Evolutionary conservation across 1,140 invertebrate species (phyloP).

Genomic region (Coenobita brevimanus): DNA sequence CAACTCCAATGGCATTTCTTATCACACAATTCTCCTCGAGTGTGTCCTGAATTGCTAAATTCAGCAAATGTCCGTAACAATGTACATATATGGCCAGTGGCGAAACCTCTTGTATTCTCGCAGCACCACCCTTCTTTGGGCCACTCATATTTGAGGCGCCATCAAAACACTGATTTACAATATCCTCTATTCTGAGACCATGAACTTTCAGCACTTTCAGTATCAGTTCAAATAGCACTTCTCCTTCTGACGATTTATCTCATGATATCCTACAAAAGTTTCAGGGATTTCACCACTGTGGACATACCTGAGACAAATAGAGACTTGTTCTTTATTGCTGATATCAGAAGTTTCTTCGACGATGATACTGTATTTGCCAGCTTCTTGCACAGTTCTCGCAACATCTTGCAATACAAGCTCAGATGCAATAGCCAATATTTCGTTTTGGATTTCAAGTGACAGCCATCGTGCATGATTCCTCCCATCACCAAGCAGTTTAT

Average conservation of each 20-base stretch:
- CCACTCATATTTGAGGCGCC: constrained; percentile 10
- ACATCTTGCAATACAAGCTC: constrained; percentile 29
- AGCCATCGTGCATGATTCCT: not conserved
- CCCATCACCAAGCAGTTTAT: not conserved
- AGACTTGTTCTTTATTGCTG: constrained; percentile 6
- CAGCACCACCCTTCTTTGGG: constrained; percentile 4
- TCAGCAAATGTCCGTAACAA: constrained; percentile 4
- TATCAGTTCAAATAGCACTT: constrained; percentile 12
- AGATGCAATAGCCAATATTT: constrained; percentile 29
- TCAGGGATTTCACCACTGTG: not conserved
- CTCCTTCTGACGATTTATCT: not conserved
- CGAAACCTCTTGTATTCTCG: not conserved
- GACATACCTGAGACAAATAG: not conserved
- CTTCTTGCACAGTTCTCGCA: not conserved
- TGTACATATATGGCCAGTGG: constrained; percentile 11
- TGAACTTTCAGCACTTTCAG: not conserved
- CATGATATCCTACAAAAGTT: not conserved
- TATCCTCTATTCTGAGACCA: constrained; percentile 10
- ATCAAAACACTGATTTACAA: constrained; percentile 8
- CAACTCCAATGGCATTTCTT: not conserved
- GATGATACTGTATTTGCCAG: not conserved
- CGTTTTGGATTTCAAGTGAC: constrained; percentile 35
- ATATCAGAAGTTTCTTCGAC: constrained; percentile 11
- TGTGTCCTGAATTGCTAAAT: constrained; percentile 17
- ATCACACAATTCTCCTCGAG: constrained; percentile 3